Conservation (phyloP, 2,113 vertebrate genomes). For the Corvus cornix region DNA sequence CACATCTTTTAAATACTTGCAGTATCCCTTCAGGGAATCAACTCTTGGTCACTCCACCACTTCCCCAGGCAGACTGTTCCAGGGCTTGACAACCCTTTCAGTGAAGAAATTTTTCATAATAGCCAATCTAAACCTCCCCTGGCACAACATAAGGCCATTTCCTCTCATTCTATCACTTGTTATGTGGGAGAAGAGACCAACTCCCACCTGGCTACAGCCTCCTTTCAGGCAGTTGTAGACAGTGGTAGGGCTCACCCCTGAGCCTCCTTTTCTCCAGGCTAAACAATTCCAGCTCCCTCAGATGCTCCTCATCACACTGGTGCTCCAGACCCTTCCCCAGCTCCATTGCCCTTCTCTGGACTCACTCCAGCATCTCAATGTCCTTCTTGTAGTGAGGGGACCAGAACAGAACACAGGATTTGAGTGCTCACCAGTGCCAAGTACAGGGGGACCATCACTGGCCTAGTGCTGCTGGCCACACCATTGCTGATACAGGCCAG, state of each 20-base stretch:
- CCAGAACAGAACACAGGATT: background rate
- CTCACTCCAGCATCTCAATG: background rate
- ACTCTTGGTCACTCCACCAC: background rate
- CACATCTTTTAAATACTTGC: background rate
- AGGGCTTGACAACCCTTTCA: background rate
- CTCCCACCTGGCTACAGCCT: background rate
- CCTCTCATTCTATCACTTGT: background rate
- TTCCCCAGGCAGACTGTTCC: background rate
- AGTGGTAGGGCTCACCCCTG: background rate
- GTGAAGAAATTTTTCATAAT: background rate
- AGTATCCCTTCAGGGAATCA: background rate
- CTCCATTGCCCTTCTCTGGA: background rate
- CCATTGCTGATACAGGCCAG: background rate
- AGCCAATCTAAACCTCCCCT: background rate
- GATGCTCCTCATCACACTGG: background rate
- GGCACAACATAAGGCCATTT: background rate
- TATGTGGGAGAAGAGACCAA: background rate
- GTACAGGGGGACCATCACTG: background rate
- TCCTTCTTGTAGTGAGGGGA: background rate
- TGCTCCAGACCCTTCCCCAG: background rate
- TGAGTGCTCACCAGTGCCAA: background rate
- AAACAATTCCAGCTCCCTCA: background rate
- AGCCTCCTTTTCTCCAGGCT: background rate
- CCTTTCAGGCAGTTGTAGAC: background rate
- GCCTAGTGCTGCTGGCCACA: background rate